phyloP scores from a whole-genome alignment of 2,113 vertebrate species.

The Herpetotheres cachinnans region DNA sequence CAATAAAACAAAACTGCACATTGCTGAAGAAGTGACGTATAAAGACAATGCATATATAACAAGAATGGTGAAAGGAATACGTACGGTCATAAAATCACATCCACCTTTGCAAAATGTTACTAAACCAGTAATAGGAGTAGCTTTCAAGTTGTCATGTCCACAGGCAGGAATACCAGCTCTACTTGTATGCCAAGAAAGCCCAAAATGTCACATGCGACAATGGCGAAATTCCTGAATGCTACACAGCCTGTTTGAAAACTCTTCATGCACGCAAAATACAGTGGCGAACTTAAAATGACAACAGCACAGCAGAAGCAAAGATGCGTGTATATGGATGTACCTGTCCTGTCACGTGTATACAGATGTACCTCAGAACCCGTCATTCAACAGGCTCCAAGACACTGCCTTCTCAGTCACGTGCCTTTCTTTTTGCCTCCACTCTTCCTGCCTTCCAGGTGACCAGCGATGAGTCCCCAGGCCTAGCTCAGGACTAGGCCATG shows the following conservation, averaged over 20 bases:
- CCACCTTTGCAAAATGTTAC: not conserved
- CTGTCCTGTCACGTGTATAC: not conserved
- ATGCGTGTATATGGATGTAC: rapidly evolving
- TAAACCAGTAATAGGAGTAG: not conserved
- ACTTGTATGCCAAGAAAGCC: not conserved
- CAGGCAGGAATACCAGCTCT: not conserved
- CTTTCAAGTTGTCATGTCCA: not conserved
- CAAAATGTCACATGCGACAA: not conserved
- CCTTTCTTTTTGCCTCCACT: not conserved
- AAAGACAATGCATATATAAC: not conserved
- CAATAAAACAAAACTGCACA: not conserved
- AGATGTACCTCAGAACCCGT: not conserved
- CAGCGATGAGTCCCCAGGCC: not conserved
- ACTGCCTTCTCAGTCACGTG: not conserved
- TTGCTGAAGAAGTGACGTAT: not conserved
- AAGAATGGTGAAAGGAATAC: not conserved
- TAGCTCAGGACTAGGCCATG: not conserved
- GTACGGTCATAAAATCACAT: not conserved
- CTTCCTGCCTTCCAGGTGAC: not conserved
- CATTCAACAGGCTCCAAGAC: not conserved
- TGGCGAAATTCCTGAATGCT: not conserved
- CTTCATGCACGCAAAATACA: not conserved
- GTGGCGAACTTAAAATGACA: not conserved
- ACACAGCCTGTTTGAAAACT: not conserved
- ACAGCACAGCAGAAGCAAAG: not conserved